A percentile compares a stretch with the other conserved stretches of the same genome.
Evolutionary conservation across 64 coral and sea anemone species (phyloP).

Genomic region (Stichodactyla helianthus): DNA sequence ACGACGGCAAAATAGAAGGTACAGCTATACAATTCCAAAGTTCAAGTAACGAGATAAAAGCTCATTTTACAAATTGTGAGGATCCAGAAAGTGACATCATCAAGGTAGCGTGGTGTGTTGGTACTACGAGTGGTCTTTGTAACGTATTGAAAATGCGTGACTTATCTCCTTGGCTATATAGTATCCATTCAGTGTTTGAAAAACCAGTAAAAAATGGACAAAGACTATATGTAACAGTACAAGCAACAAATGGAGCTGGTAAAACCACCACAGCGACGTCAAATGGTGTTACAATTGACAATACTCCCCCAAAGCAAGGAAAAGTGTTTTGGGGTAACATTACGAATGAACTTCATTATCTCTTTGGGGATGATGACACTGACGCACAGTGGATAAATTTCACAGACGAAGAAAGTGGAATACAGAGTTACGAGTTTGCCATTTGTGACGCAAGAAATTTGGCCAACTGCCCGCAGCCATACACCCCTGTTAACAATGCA

Average conservation of each 20-base stretch:
- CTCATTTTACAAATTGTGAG: constrained; percentile 67
- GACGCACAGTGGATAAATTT: constrained; percentile 63
- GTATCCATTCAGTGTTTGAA: constrained; percentile 23
- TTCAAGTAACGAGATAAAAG: constrained; percentile 45
- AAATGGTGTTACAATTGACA: constrained; percentile 77
- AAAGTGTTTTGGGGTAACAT: constrained; percentile 51
- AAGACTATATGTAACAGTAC: constrained; percentile 57
- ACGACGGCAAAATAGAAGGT: constrained; percentile 54
- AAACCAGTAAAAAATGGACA: constrained; percentile 51
- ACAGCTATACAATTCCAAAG: constrained; percentile 60
- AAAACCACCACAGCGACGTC: constrained; percentile 42
- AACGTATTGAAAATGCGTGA: constrained; percentile 23
- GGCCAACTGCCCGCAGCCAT: constrained; percentile 59
- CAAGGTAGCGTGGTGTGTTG: constrained; percentile 74
- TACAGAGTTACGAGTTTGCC: constrained; percentile 73
- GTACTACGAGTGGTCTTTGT: constrained; percentile 48
- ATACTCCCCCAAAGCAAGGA: constrained; percentile 62
- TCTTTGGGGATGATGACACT: constrained; percentile 42
- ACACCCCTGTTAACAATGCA: constrained; percentile 37
- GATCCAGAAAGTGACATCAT: constrained; percentile 89
- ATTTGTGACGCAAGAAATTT: constrained; percentile 72
- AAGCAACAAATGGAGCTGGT: constrained; percentile 78
- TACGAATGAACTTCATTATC: constrained; percentile 53
- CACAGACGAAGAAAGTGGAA: constrained; percentile 68
- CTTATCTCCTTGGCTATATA: constrained; percentile 23